phyloP scores from a whole-genome alignment of 2,797 vertebrate genomes.

The Menidia menidia region DNA sequence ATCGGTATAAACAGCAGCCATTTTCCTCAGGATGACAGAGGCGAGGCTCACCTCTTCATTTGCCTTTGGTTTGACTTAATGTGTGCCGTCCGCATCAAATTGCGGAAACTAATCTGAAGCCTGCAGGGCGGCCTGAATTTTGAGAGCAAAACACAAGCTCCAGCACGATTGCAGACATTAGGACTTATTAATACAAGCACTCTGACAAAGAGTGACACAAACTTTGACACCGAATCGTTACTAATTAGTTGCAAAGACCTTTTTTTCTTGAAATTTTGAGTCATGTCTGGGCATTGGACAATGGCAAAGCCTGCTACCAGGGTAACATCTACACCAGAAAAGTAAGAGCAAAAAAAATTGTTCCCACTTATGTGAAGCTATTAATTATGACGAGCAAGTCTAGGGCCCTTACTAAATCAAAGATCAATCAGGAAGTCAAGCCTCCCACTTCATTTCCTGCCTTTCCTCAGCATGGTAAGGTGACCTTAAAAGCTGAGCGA shows the following conservation, averaged over 20 bases:
- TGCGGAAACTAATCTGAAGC: constrained; percentile 14
- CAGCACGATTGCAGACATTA: constrained; percentile 49
- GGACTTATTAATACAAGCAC: background rate
- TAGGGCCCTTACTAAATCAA: constrained; percentile 4
- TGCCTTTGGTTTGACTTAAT: constrained; percentile 52
- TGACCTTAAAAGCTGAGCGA: constrained; percentile 16
- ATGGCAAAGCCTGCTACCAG: background rate
- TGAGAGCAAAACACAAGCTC: constrained; percentile 43
- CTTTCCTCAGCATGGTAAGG: constrained; percentile 36
- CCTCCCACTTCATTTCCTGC: constrained; percentile 32
- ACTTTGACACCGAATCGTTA: background rate
- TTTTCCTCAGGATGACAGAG: constrained; percentile 1
- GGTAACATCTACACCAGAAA: background rate
- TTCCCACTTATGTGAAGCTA: background rate
- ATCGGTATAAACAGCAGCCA: constrained; percentile 19
- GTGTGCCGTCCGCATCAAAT: constrained; percentile 16
- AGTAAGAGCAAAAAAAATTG: background rate
- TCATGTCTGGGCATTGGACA: background rate
- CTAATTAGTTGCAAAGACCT: background rate
- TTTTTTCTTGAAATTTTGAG: background rate
- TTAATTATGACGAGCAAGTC: background rate
- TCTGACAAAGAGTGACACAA: background rate
- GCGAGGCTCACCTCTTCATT: constrained; percentile 20
- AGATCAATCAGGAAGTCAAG: constrained; percentile 25
- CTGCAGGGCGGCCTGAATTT: constrained; percentile 21